Evolutionary conservation across 2,113 vertebrate genomes (phyloP), one percentile per base, ranked within the genome.

Genomic region (Neogobius melanostomus): DNA sequence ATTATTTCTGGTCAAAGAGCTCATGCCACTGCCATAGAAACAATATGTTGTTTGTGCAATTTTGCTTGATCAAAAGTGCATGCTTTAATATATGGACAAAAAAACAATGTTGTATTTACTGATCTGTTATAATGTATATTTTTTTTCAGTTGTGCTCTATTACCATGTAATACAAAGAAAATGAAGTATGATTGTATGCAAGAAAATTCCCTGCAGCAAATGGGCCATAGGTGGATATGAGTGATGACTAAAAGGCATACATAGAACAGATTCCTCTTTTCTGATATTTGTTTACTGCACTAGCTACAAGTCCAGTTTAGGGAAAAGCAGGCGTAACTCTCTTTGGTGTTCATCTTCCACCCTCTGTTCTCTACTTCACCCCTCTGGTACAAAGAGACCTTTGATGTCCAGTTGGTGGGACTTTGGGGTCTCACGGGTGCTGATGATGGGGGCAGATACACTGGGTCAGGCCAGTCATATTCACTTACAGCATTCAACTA

Each of bases 11-110:
- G 83, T 87, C 76, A 62, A 85, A 88, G 80, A 93, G 84, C 87
- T 91, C 86, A 84, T 87, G 79, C 85, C 91, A 93, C 92, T 92
- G 91, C 91, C 91, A 91, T 91, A 79, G 87, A 90, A 84, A 82
- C 45, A 72, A 73, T 82, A 82, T 89, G 80, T 86, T 88, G 79
- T 87, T 79, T 68, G 75, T 88, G 87, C 83, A 80, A 72, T 86
- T 85, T 81, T 90, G 89, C 91, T 90, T 91, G 90, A 82, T 85
- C 74, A 86, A 91, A 85, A 80, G 77, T 91, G 91, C 87, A 90
- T 90, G 90, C 88, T 85, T 88, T 86, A 66, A 88, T 90, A 85
- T 87, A 77, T 89, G 77, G 71, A 88, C 69, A 84, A 87, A 84
- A 21, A 90, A 89, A 88, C 75, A 78, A 75, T 67, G 84, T 90